Conservation (phyloP, 2,113 vertebrate genomes). For the Rhineura floridana region DNA sequence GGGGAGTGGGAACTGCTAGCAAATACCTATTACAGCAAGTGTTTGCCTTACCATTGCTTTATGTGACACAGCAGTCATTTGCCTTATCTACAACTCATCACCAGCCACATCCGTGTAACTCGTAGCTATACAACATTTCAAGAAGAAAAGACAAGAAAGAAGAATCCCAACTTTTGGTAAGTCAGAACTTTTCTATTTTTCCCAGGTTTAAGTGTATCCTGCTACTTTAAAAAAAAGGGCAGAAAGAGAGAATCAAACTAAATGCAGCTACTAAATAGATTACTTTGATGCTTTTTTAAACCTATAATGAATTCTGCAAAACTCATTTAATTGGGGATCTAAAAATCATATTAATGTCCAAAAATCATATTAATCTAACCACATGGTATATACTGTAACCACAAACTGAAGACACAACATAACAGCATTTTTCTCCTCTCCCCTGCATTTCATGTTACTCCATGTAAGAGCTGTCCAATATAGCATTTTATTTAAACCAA, state of each 20-base stretch:
- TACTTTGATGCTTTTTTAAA: background rate
- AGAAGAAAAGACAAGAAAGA: background rate
- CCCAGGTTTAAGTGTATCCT: background rate
- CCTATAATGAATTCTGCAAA: conserved; percentile 21
- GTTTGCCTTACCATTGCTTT: conserved; percentile 30
- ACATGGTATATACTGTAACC: background rate
- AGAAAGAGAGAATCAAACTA: background rate
- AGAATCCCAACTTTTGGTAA: conserved; percentile 34
- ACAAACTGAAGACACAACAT: background rate
- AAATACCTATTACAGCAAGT: background rate
- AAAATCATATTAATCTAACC: background rate
- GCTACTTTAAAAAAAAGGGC: background rate
- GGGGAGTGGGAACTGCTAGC: background rate
- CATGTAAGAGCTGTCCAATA: background rate
- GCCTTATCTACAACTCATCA: background rate
- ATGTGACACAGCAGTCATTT: conserved; percentile 43
- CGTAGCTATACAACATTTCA: conserved; percentile 7
- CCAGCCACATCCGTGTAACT: background rate
- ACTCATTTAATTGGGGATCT: background rate
- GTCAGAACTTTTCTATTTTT: background rate
- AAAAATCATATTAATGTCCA: background rate
- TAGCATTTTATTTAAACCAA: background rate
- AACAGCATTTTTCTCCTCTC: background rate
- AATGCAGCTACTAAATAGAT: background rate
- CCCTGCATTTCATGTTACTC: background rate